A percentile compares a stretch with the other conserved stretches of the same genome.
phyloP scores from a whole-genome alignment of 1,140 invertebrate genomes.

The Venustaconcha ellipsiformis region DNA sequence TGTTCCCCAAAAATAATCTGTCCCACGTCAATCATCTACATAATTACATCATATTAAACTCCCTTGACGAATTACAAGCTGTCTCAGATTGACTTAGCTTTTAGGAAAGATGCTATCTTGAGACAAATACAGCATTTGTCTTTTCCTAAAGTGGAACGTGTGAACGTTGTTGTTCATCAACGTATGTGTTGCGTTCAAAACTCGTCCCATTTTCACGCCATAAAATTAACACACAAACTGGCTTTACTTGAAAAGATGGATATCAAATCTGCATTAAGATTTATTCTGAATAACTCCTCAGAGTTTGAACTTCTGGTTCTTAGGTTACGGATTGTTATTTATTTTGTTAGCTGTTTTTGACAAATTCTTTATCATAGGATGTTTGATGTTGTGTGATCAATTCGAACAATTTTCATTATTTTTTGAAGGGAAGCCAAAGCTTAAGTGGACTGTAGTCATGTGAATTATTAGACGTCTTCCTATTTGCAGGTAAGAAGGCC shows the following conservation, averaged over 20 bases:
- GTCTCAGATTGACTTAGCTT: conserved; percentile 15
- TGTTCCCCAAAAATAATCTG: no score
- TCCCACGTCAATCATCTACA: no score
- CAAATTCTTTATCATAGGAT: conserved; percentile 19
- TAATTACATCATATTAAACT: no score
- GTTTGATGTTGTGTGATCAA: neutral
- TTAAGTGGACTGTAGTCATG: neutral
- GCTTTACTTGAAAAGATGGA: no score
- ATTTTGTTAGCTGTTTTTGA: conserved; percentile 7
- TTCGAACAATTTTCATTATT: conserved; percentile 14
- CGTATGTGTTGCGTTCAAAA: conserved; percentile 11
- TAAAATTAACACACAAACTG: neutral
- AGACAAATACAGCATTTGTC: conserved; percentile 13
- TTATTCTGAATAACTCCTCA: conserved; percentile 2
- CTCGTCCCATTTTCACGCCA: conserved; percentile 8
- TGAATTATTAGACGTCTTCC: conserved; percentile 8
- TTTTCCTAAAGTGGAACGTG: neutral
- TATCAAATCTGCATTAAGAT: conserved; percentile 8
- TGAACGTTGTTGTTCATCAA: conserved; percentile 15
- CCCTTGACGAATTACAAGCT: neutral
- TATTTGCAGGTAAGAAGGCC: neutral
- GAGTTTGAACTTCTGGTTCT: neutral
- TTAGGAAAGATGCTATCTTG: neutral
- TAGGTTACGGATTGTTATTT: neutral
- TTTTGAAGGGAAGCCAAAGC: neutral